A percentile compares a stretch with the other conserved stretches of the same genome.
These are phyloP conservation scores for Pyrgilauda ruficollis DNA, from an alignment of 2,113 vertebrate genomes.

Conservation along the genomic window DNA sequence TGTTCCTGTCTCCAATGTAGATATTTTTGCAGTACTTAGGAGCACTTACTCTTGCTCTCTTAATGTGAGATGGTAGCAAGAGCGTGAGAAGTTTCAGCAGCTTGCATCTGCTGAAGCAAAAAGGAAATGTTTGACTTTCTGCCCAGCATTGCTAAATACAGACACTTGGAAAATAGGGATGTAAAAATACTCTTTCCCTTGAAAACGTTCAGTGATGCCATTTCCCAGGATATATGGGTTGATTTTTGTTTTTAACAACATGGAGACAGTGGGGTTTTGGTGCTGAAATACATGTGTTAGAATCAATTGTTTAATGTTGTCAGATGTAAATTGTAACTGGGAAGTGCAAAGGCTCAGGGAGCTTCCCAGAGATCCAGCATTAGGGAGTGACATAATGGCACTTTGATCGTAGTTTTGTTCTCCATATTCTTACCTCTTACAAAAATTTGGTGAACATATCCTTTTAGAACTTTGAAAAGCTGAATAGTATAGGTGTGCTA, in stretches of 20 bases:
- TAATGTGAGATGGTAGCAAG: conserved; percentile 19
- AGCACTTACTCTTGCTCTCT: background rate
- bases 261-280: background rate
- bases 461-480: background rate
- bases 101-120: background rate
- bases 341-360: background rate
- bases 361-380: background rate
- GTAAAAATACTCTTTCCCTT: conserved; percentile 54
- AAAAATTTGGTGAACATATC: background rate
- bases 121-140: conserved; percentile 61
- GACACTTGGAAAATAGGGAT: background rate
- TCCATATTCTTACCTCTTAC: background rate
- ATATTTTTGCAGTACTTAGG: background rate
- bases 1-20: background rate
- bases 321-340: background rate
- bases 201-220: conserved; percentile 14
- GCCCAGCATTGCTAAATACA: conserved; percentile 56
- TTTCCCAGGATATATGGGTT: conserved; percentile 25
- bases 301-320: background rate
- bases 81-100: conserved; percentile 59
- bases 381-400: background rate
- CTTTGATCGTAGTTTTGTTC: background rate
- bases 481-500: background rate
- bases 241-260: background rate
- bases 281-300: background rate